Base-by-base conservation (phyloP, 2,888 invertebrate species). In the Lycaena phlaeas region DNA sequence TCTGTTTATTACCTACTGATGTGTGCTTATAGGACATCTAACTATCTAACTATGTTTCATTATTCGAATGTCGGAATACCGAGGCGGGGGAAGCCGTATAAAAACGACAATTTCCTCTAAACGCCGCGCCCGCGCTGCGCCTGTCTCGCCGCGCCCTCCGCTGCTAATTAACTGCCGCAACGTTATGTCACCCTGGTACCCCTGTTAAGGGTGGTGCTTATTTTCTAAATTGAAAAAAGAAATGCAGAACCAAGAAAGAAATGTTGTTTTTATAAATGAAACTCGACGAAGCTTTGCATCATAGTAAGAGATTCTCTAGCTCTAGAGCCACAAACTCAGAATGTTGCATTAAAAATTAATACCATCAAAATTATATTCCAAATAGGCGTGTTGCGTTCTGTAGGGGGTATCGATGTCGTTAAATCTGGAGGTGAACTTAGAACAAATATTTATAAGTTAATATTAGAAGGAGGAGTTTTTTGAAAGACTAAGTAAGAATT, bases 41-140 rank as follows among this genome's bases (percentile, higher is more conserved):
- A 76, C 73, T 75, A 74, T 66, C 73, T 73, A 69, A 76, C 73
- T 75, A 69, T 75, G 72, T 75, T 74, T 72, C 75, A 74, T 77
- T 76, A 76, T 78, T 74, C 68, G 74, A 65, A 68, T 68, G 68
- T n/a, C n/a, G n/a, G n/a, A 56, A 57, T 57, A 63, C 55, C 50
- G 51, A 52, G 61, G 60, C 57, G 58, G 59, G 54, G 69, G 74
- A 76, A 75, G 70, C 78, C 81, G 68, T 84, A 81, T 82, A 82
- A 82, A 81, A 82, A 82, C 79, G 77, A 82, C 82, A 78, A 81
- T 81, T 81, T 79, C 82, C 81, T 79, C 79, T 71, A 72, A 77
- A 74, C 74, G 77, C 67, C 78, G 76, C 79, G 67, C 78, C 79
- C 78, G 77, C 76, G 72, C 77, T 71, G 75, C 76, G 79, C 79